Evolutionary conservation across 2,797 vertebrate genomes (phyloP).

Genomic region (Valencia hispanica): DNA sequence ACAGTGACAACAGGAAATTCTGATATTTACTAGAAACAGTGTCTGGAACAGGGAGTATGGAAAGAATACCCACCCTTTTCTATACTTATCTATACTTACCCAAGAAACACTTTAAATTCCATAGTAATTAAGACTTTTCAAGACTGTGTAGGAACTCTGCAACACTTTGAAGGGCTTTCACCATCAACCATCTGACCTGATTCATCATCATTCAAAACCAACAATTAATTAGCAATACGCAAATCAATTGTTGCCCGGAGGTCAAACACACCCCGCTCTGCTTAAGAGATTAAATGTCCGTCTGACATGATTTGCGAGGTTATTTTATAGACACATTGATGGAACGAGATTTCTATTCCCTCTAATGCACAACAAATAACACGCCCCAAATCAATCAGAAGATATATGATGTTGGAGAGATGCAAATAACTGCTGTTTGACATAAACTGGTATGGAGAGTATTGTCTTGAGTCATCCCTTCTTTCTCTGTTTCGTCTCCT

Average conservation of each 20-base stretch:
- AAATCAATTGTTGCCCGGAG: conserved; percentile 63
- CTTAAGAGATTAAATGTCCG: conserved; percentile 62
- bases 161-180: conserved; percentile 15
- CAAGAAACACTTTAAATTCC: background rate
- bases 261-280: conserved; percentile 57
- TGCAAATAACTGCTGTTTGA: conserved; percentile 9
- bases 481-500: background rate
- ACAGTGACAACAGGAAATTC: too few species aligned
- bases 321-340: conserved; percentile 64
- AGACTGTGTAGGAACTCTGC: background rate
- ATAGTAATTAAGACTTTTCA: background rate
- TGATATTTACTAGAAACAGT: background rate
- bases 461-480: background rate
- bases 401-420: conserved; percentile 20
- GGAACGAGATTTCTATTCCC: conserved; percentile 51
- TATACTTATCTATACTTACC: background rate
- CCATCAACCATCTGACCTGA: background rate
- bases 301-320: conserved; percentile 62
- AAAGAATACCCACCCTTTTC: background rate
- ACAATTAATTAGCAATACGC: conserved; percentile 67
- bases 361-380: conserved; percentile 57
- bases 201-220: conserved; percentile 34
- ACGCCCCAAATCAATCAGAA: conserved; percentile 37
- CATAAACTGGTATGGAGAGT: background rate
- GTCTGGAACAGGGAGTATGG: background rate